phyloP scores from a whole-genome alignment of 2,888 invertebrate genomes.

The Koerneria pararmatus region DNA sequence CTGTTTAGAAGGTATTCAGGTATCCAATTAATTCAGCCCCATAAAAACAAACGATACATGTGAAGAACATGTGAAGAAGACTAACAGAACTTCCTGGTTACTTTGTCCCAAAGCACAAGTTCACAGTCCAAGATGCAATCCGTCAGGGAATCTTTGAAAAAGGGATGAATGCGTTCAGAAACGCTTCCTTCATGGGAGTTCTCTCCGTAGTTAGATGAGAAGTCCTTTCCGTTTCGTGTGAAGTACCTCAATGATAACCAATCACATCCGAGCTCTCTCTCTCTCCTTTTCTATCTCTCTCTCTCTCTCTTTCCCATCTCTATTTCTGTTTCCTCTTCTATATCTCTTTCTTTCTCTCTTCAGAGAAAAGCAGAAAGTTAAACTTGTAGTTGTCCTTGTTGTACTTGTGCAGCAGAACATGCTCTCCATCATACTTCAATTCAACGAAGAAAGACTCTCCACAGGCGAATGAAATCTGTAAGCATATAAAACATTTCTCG shows the following conservation, averaged over 20 bases:
- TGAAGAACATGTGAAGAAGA: too few relatives aligned
- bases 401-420: conserved; percentile 49
- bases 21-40: too few relatives aligned
- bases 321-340: neutral
- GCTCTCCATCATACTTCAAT: conserved; percentile 56
- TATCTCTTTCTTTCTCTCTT: conserved; percentile 22
- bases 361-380: conserved; percentile 46
- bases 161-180: conserved; percentile 43
- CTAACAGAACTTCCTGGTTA: conserved; percentile 35
- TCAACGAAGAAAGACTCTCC: conserved; percentile 49
- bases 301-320: conserved; percentile 27
- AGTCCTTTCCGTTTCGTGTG: conserved; percentile 41
- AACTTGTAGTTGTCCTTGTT: conserved; percentile 43
- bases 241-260: conserved; percentile 42
- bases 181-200: conserved; percentile 30
- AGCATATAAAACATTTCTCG: too few relatives aligned
- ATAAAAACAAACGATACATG: too few relatives aligned
- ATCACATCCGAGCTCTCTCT: neutral
- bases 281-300: conserved; percentile 15
- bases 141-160: conserved; percentile 32
- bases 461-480: conserved; percentile 26
- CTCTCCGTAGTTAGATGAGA: conserved; percentile 40
- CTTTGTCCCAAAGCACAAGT: conserved; percentile 45
- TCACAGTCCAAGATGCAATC: conserved; percentile 53
- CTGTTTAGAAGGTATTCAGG: too few relatives aligned